A percentile compares a stretch with the other conserved stretches of the same genome.
Evolutionary conservation across 2,113 vertebrate genomes (phyloP).

Genomic region (Emydura subglobosa): DNA sequence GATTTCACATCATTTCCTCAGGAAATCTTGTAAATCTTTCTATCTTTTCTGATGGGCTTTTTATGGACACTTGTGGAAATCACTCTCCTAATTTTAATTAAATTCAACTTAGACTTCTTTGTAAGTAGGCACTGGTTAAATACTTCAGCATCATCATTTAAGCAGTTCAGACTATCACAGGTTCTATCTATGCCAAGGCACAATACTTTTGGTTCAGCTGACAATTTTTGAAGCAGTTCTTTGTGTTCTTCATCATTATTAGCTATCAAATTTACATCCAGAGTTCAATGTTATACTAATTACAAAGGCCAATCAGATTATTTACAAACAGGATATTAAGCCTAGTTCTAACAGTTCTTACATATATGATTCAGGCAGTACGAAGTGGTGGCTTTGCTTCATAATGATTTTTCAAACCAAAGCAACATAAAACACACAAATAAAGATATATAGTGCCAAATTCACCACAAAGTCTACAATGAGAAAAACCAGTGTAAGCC

Average conservation of each 20-base stretch:
- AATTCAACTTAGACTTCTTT: not conserved
- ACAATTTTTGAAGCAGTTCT: constrained; percentile 45
- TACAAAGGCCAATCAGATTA: constrained; percentile 53
- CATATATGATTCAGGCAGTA: constrained; percentile 16
- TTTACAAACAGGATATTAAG: constrained; percentile 62
- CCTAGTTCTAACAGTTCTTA: constrained; percentile 28
- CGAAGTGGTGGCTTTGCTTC: constrained; percentile 6
- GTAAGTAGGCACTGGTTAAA: constrained; percentile 12
- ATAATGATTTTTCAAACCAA: constrained; percentile 40
- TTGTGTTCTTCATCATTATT: constrained; percentile 47
- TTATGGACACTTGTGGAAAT: not conserved
- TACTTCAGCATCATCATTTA: constrained; percentile 29
- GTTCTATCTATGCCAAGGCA: constrained; percentile 27
- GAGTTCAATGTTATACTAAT: constrained; percentile 16
- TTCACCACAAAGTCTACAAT: fast-evolving
- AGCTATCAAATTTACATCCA: constrained; percentile 41
- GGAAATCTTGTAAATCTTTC: not conserved
- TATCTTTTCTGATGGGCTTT: constrained; percentile 14
- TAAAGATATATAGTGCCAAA: not conserved
- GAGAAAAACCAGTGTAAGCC: not conserved
- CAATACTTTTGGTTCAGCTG: constrained; percentile 11
- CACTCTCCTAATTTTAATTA: not conserved
- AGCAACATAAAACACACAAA: constrained; percentile 39
- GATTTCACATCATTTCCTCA: not conserved
- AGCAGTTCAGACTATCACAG: not conserved